Base-by-base conservation (phyloP, 2,888 invertebrate species). In the Lissocephala sabroskyi region DNA sequence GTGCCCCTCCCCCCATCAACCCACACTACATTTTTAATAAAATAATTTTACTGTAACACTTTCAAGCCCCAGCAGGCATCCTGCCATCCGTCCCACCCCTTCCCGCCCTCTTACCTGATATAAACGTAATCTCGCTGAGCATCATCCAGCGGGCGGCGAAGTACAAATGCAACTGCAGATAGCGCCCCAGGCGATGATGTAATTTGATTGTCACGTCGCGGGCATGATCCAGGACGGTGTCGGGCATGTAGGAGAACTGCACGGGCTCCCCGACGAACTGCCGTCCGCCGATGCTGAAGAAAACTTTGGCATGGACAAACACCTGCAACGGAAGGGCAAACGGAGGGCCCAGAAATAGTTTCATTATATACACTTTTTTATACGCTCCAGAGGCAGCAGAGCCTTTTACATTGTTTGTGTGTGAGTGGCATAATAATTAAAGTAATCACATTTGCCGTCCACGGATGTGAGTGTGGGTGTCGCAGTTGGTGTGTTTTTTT, bases 81-180 rank as follows among this genome's bases (percentile, higher is more conserved):
- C 39, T 40, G 28, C 30, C 6, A n/a, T 28, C 26, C 11, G n/a
- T 16, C 17, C 9, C 16, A 10, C 23, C 10, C 16, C 13, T 40
- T 14, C 41, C n/a, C 14, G 13, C 3, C 32, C 35, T 66, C 79
- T 83, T 85, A 94, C 94, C 90, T 70, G 94, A 94, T 75, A 90
- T 89, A 82, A 95, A 95, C 70, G 91, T 89, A 59, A 95, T 89
- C 86, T 95, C 95, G 83, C 94, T 93, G 75, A 95, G 87, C 87
- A 95, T 89, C 80, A 95, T 90, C 94, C 95, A 95, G 68, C 89
- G 87, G 35, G 91, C 88, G 47, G 92, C 91, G 82, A 94, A 95
- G 84, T 91, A 91, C 45, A 95, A 87, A 80, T 92, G 90, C 78
- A 91, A 85, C 85, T 91, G 91, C 62, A 95, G 85, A 84, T 89